Percentiles rank a stretch among this genome's conserved stretches.
phyloP scores from a whole-genome alignment of 2,888 invertebrate species.

The Agriopis leucophaearia region DNA sequence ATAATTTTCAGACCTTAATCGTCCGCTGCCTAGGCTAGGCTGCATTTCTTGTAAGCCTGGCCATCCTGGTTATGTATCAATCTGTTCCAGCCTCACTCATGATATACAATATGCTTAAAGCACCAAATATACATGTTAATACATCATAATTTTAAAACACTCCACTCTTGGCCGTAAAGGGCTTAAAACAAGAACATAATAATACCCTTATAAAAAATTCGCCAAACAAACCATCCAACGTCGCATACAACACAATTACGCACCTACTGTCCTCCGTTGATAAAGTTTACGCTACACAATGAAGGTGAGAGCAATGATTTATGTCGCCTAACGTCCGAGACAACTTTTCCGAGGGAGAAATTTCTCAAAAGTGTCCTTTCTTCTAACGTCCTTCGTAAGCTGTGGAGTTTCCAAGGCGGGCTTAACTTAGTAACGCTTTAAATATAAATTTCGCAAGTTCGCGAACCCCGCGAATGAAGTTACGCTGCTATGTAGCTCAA shows the following conservation, averaged over 20 bases:
- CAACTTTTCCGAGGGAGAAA: slow-evolving; percentile 75
- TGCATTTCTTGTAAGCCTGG: too few species aligned
- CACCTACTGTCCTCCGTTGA: slow-evolving; percentile 48
- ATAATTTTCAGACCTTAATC: too few species aligned
- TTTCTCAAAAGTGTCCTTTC: slow-evolving; percentile 80
- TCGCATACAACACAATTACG: slow-evolving; percentile 43
- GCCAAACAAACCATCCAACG: slow-evolving; percentile 28
- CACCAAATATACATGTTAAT: not conserved
- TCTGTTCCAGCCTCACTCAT: not conserved
- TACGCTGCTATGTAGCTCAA: slow-evolving; percentile 73
- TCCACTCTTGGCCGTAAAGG: slow-evolving; percentile 2
- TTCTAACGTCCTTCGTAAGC: slow-evolving; percentile 69
- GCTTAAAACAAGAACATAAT: slow-evolving; percentile 20
- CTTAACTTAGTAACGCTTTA: slow-evolving; percentile 80
- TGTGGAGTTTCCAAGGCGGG: slow-evolving; percentile 72
- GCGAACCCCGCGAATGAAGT: slow-evolving; percentile 71
- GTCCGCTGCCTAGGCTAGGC: too few species aligned
- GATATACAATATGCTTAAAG: not conserved
- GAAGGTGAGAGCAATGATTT: slow-evolving; percentile 71
- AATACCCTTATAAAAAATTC: slow-evolving; percentile 22
- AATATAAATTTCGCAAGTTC: slow-evolving; percentile 82
- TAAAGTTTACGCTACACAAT: slow-evolving; percentile 62
- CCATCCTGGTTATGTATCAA: too few species aligned
- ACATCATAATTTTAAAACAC: not conserved
- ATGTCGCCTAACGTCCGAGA: slow-evolving; percentile 69